Base-by-base conservation (phyloP, 2,797 vertebrate species). In the Phataginus tricuspis region DNA sequence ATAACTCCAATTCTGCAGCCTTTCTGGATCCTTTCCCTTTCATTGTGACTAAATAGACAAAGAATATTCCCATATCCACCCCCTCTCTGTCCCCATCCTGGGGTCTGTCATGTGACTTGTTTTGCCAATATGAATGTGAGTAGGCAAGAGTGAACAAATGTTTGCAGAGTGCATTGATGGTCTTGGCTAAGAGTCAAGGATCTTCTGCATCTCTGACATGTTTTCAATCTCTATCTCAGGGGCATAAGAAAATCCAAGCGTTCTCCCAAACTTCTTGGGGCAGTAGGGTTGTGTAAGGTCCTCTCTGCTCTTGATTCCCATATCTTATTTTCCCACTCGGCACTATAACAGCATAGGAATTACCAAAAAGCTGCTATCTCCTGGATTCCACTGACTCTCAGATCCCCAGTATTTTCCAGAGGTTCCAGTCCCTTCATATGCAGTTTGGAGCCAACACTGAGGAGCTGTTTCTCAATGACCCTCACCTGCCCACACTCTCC, bases 81-180 rank as follows among this genome's bases (percentile, higher is more conserved):
- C 34, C 29, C 0, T 86, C n/a, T 77, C 27, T 55, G 29, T 39
- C 37, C 21, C 29, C 18, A 86, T 1, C 27, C 57, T 96, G 75
- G 25, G 7, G 57, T 82, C 37, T 59, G n/a, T 57, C 80, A 83
- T 1, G 3, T n/a, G 29, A 42, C 9, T 61, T 69, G 31, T 31
- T 88, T 80, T 87, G 45, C 10, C 80, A 95, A 92, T 49, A 7
- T 15, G 37, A 45, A 66, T 4, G 15, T 85, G 63, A 83, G 63
- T 55, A 10, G 23, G 18, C 12, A 2, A 72, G 42, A 71, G 11
- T 27, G 7, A 88, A 92, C 45, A 71, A 85, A 34, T 39, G 21
- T 82, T 75, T 92, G 27, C 34, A 96, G 95, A 78, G 39, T n/a
- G 34, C 16, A 75, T 90, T 91, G 85, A 71, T 92, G 53, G 1